These are phyloP conservation scores for Dipodomys ordii DNA, from an alignment of 2,113 vertebrate species.

Conservation along the genomic window DNA sequence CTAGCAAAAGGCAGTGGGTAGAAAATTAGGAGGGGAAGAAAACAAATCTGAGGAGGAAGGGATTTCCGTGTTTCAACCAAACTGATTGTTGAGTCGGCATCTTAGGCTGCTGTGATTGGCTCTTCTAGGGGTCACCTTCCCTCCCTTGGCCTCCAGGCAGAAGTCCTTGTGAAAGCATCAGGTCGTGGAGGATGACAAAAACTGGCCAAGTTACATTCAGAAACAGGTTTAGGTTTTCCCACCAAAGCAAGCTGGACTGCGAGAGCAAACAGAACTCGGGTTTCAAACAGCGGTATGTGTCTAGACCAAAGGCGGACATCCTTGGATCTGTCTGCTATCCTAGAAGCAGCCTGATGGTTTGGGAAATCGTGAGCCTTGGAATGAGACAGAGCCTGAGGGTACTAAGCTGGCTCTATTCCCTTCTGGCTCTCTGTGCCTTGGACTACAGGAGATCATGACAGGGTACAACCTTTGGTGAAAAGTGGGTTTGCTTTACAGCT, in stretches of 20 bases:
- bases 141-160: not conserved
- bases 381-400: not conserved
- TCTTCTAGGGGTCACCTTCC: constrained; percentile 20
- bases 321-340: not conserved
- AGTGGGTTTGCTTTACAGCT: not conserved
- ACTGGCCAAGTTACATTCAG: not conserved
- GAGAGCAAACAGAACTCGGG: not conserved
- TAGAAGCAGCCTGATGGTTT: no score
- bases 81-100: constrained; percentile 50
- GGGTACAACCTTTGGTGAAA: not conserved
- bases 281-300: not conserved
- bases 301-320: not conserved
- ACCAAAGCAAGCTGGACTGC: not conserved
- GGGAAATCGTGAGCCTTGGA: no score
- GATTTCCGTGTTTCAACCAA: constrained; percentile 49
- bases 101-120: constrained; percentile 15
- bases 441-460: not conserved
- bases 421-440: not conserved
- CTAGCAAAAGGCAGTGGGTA: constrained; percentile 1
- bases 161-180: not conserved
- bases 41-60: constrained; percentile 55
- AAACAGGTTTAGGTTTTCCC: not conserved
- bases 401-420: no score
- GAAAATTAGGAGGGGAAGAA: constrained; percentile 58
- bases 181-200: not conserved